Evolutionary conservation across 2,888 invertebrate genomes (phyloP).

Genomic region (Podotricha telesiphe): DNA sequence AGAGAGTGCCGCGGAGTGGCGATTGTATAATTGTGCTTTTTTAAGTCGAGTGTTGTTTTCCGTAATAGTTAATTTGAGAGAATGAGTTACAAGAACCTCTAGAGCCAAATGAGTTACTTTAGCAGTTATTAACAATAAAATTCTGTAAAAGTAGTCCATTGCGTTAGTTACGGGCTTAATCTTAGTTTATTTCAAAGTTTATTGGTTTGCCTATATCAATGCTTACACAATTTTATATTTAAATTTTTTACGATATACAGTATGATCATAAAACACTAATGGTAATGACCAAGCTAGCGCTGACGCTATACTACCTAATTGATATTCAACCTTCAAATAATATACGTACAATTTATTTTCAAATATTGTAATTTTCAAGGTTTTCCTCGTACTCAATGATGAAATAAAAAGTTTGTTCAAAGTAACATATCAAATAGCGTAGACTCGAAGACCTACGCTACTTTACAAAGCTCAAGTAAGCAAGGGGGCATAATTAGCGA

Average conservation of each 20-base stretch:
- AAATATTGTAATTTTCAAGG: slow-evolving; percentile 21
- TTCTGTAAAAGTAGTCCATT: slow-evolving; percentile 24
- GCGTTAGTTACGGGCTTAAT: not conserved
- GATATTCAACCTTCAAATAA: slow-evolving; percentile 26
- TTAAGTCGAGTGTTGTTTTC: slow-evolving; percentile 48
- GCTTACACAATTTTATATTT: not conserved
- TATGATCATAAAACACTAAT: slow-evolving; percentile 4
- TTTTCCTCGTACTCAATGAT: slow-evolving; percentile 8
- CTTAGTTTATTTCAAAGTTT: not conserved
- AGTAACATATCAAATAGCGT: slow-evolving; percentile 13
- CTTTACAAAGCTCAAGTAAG: slow-evolving; percentile 39
- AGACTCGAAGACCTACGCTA: slow-evolving; percentile 28
- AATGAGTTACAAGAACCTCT: slow-evolving; percentile 40
- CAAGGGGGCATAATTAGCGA: slow-evolving; percentile 55
- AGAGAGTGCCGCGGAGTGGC: slow-evolving; percentile 68
- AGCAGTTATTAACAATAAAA: slow-evolving; percentile 39
- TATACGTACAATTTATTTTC: slow-evolving; percentile 20
- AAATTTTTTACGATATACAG: not conserved
- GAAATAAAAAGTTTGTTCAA: not conserved
- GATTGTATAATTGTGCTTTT: slow-evolving; percentile 59
- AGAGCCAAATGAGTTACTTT: slow-evolving; percentile 37
- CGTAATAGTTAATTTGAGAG: slow-evolving; percentile 46
- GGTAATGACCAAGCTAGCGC: slow-evolving; percentile 10
- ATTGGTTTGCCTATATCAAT: not conserved
- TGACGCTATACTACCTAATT: slow-evolving; percentile 9